A percentile compares a stretch with the other conserved stretches of the same genome.
These are phyloP conservation scores for Australoheros scitulus DNA, from an alignment of 2,113 vertebrate species.

Conservation along the genomic window DNA sequence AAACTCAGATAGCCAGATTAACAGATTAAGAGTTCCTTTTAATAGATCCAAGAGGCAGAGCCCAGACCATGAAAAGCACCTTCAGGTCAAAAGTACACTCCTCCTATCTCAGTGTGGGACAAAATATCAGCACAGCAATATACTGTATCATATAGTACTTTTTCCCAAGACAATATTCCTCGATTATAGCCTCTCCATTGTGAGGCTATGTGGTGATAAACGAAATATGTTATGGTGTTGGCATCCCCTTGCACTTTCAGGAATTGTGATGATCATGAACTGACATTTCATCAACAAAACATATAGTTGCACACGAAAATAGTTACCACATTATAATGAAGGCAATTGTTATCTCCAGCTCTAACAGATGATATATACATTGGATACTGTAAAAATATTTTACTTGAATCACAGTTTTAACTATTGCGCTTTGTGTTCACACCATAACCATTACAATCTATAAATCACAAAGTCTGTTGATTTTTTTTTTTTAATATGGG, in stretches of 20 bases:
- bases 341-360: background rate
- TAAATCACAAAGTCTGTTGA: constrained; percentile 1
- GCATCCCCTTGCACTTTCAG: background rate
- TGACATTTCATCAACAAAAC: background rate
- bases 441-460: background rate
- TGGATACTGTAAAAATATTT: background rate
- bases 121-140: background rate
- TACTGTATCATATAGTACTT: background rate
- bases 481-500: background rate
- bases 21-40: constrained; percentile 10
- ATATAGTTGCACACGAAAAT: background rate
- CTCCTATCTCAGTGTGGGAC: background rate
- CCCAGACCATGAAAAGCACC: background rate
- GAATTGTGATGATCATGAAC: background rate
- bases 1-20: background rate
- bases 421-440: background rate
- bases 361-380: background rate
- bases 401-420: background rate
- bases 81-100: background rate
- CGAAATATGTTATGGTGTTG: background rate
- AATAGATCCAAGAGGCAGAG: background rate
- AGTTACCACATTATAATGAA: background rate
- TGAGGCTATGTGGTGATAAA: no score
- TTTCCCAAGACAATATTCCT: no score
- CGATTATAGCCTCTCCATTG: no score